Base-by-base conservation (phyloP, 1,140 invertebrate genomes). In the Cotesia chilonis region DNA sequence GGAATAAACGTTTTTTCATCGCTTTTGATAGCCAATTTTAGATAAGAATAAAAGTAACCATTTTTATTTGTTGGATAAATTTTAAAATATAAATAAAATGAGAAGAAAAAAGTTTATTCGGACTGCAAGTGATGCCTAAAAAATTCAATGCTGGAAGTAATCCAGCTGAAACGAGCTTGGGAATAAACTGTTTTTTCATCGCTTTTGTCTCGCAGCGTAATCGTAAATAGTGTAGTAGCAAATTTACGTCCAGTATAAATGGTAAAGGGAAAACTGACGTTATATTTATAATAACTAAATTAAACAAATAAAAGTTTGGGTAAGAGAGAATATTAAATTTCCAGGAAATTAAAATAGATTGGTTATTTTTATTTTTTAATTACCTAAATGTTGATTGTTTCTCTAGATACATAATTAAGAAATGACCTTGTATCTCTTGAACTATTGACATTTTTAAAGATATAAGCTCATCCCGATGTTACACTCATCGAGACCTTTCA, bases 131-230 rank as follows among this genome's bases (percentile, higher is more conserved):
- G 57, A 59, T 59, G 17, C 57, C 57, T 59, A 10, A 20, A 59
- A 59, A 28, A 59, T 59, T 59, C 57, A 59, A 59, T 59, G 20
- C 4, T 59, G 57, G 57, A 59, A 59, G 57, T 59, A 59, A 59
- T 59, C 57, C 20, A 9, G 7, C 17, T 59, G 17, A 59, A 59
- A 59, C 57, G 57, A 59, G 57, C 57, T 59, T 20, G 7, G 57
- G 28, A 59, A 59, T 20, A 59, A 59, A 59, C 28, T 20, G 57
- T 35, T 59, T 59, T 59, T 59, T 59, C 57, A 59, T 59, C 57
- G 9, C 5, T 59, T 59, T 9, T 20, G 20, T 20, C 17, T 59
- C 17, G 54, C 54, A 55, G 28, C 54, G 57, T 59, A 59, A 28
- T 59, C 17, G 20, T 59, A 59, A 59, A 59, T 59, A 59, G 57